Percentiles rank a stretch among this genome's conserved stretches.
Evolutionary conservation across 2,113 vertebrate species (phyloP).

Genomic region (Pseudolaguvia tuberculata): DNA sequence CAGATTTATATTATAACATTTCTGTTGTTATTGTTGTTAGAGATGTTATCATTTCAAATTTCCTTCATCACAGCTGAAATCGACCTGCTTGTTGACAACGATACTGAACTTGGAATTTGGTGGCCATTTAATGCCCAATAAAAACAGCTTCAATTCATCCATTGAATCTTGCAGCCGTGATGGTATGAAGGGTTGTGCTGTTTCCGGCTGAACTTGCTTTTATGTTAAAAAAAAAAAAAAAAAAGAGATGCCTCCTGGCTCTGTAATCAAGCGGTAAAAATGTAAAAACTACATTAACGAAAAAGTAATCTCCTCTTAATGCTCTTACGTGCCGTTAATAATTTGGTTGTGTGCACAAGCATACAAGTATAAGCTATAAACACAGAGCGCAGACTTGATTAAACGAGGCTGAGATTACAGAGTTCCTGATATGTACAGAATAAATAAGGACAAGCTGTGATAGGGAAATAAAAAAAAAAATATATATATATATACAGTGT

Average conservation of each 20-base stretch:
- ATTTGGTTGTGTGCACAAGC: not conserved
- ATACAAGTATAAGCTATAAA: not conserved
- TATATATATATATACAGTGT: too few species aligned
- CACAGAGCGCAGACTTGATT: not conserved
- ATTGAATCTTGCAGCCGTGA: not conserved
- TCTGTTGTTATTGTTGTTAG: too few species aligned
- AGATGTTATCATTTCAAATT: not conserved
- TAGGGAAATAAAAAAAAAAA: too few species aligned
- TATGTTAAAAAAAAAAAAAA: too few species aligned
- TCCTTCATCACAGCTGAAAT: not conserved
- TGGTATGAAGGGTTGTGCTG: not conserved
- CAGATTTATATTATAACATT: not conserved
- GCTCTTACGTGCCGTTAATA: not conserved
- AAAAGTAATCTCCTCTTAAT: constrained; percentile 10
- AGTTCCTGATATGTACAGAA: not conserved
- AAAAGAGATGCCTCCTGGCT: constrained; percentile 1
- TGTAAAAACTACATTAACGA: not conserved
- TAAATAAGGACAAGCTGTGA: not conserved
- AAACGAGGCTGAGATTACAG: not conserved
- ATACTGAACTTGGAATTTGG: not conserved
- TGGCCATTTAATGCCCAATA: too few species aligned
- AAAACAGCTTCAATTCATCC: not conserved
- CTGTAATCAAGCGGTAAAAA: not conserved
- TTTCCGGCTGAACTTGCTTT: not conserved
- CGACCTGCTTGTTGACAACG: too few species aligned